Evolutionary conservation across 2,113 vertebrate genomes (phyloP), one percentile per base, ranked within the genome.

Genomic region (Clarias gariepinus): DNA sequence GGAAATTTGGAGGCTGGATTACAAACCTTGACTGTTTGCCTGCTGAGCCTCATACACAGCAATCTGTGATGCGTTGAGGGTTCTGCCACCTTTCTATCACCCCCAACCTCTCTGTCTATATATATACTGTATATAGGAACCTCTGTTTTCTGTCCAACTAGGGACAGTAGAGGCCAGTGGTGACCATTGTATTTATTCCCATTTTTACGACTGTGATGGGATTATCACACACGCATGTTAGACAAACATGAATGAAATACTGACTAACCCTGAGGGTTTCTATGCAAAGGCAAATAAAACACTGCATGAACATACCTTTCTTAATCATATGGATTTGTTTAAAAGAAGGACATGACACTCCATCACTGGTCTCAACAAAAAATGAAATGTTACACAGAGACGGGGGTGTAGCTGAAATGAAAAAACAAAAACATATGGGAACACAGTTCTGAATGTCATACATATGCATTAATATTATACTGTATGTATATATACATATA

Each of bases 321-420:
- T 66, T 25, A 23, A 11, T 19, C 1, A 5, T 52, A 19, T 53
- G 94, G 41, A 90, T 66, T 36, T 92, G 83, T 55, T 6, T 11
- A 21, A 93, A 91, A 1, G 93, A 89, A 89, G 93, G 92, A n/a
- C 85, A 63, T 61, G 92, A 94, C 74, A 93, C 89, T 25, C 94
- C 94, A 66, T 89, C 86, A 47, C 82, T 91, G 89, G 90, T 92
- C 86, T 94, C 93, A 89, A 90, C 89, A 61, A 92, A 94, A 78
- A 95, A n/a, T 52, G 90, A 95, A 52, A 95, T 47, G 25, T 93
- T 93, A 88, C 94, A 95, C 61, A 90, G 89, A 86, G 90, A 90
- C 58, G 89, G 84, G 83, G 36, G 28, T 79, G 76, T 13, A 60
- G 12, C 79, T 8, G 18, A 63, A 58, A 81, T 4, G 55, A 61